These are phyloP conservation scores for Muscina levida DNA, from an alignment of 2,888 invertebrate species.

Conservation along the genomic window DNA sequence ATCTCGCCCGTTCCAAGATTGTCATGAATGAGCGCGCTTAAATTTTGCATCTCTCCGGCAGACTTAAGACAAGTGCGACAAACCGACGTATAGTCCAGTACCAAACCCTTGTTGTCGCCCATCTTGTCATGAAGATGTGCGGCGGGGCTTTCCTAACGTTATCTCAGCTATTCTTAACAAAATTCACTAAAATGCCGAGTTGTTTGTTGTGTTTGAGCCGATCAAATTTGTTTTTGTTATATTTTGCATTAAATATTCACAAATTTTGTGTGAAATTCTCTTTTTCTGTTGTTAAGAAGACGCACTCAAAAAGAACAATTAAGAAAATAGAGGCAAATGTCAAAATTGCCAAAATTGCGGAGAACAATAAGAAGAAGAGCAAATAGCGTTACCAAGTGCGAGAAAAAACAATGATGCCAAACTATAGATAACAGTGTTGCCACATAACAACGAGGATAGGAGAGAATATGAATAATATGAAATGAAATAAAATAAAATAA, in stretches of 20 bases:
- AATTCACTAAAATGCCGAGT: no score
- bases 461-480: no score
- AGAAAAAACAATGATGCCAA: no score
- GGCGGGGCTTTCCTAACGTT: not conserved
- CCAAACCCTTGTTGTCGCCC: slow-evolving; percentile 42
- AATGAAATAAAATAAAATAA: no score
- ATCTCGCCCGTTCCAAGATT: slow-evolving; percentile 57
- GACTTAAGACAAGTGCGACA: slow-evolving; percentile 76
- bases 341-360: slow-evolving; percentile 8
- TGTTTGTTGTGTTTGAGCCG: not conserved
- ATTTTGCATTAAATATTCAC: not conserved
- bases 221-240: not conserved
- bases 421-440: no score
- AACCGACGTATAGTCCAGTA: slow-evolving; percentile 61
- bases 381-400: no score
- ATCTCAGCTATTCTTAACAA: no score
- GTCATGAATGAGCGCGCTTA: slow-evolving; percentile 69
- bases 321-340: slow-evolving; percentile 52
- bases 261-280: not conserved
- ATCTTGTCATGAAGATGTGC: slow-evolving; percentile 42
- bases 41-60: slow-evolving; percentile 72
- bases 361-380: not conserved
- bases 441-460: no score
- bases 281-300: slow-evolving; percentile 46
- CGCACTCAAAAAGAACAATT: slow-evolving; percentile 44